Base-by-base conservation (phyloP, 2,888 invertebrate species). In the Rambutsinella grinnellia region DNA sequence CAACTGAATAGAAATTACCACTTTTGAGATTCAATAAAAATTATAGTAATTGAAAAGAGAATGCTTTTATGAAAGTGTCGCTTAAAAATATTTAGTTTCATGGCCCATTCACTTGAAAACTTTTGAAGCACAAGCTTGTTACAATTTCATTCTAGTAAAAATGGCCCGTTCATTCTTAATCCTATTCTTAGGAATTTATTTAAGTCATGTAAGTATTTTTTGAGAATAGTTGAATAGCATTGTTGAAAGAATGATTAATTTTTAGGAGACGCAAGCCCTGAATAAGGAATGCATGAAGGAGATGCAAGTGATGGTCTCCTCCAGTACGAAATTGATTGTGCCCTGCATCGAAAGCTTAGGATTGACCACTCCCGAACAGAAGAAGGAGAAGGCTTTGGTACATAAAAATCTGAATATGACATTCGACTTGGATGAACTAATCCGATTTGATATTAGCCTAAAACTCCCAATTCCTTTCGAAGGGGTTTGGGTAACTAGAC, bases 381-480 rank as follows among this genome's bases (percentile, higher is more conserved):
- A 75, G 46, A 79, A 79, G 67, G 79, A 75, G 10, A 76, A 75
- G 21, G 66, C 75, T 2, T 58, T 76, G 68, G 78, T 78, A 78
- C 46, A 36, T 17, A n/a, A 27, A 28, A 54, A 65, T 44, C 36
- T 74, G 27, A 67, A 75, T 26, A 15, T 63, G 49, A 63, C 62
- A 27, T 44, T 61, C 46, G 51, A 49, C 24, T 23, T 21, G 24
- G n/a, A 66, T 44, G 61, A 65, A 17, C 24, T 71, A 23, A 57
- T n/a, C n/a, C n/a, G n/a, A n/a, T n/a, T n/a, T n/a, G n/a, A n/a
- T n/a, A n/a, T 63, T 28, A 57, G 28, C 8, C 57, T 63, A 57
- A n/a, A 63, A 17, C 26, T 62, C 15, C 46, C 36, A 60, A 44
- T 21, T 6, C 17, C n/a, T 17, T 17, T 3, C 17, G 17, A 58